Evolutionary conservation across 1,140 invertebrate species (phyloP), one percentile per base, ranked within the genome.

Genomic region (Drosophila pachea): DNA sequence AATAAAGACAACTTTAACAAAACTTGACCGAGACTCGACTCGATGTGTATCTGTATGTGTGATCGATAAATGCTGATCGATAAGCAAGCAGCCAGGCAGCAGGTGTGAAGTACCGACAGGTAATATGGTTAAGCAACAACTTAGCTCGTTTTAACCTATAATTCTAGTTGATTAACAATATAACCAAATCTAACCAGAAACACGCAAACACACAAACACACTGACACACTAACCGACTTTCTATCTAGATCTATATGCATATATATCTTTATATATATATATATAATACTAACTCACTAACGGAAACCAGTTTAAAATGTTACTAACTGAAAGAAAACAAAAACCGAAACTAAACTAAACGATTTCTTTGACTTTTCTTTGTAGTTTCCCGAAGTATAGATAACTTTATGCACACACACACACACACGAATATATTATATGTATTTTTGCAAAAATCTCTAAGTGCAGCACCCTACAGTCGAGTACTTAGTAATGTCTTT

Each of bases 1-100:
- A 75, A 83, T 83, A 83, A 83, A 83, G 73, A 77, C 50, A 81
- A 71, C 66, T 82, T 82, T 64, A 81, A 77, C 58, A 79, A 56
- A 69, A 70, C 52, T 47, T 49, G 62, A 68, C 22, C 22, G 35
- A 47, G 12, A 50, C 12, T 66, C 49, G 48, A 54, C 55, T 42
- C 29, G 53, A 7, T 43, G 8, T 54, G 35, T 61, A 9, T 40
- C 63, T 58, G 55, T 70, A 35, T 65, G 62, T 77, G 60, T 64
- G 31, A 47, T 63, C 53, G 66, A 68, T 43, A 43, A 43, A 6
- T 43, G 6, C 11, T 42, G n/a, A 42, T 42, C 40, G 40, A 12
- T 12, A 11, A 12, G 12, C 40, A 11, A 12, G 50, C 43, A 31
- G 59, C 33, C 43, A 47, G 47, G 63, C 54, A 59, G 54, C 68